A percentile compares a stretch with the other conserved stretches of the same genome.
Evolutionary conservation across 1,140 invertebrate species (phyloP).

Genomic region (Zophobas atratus): DNA sequence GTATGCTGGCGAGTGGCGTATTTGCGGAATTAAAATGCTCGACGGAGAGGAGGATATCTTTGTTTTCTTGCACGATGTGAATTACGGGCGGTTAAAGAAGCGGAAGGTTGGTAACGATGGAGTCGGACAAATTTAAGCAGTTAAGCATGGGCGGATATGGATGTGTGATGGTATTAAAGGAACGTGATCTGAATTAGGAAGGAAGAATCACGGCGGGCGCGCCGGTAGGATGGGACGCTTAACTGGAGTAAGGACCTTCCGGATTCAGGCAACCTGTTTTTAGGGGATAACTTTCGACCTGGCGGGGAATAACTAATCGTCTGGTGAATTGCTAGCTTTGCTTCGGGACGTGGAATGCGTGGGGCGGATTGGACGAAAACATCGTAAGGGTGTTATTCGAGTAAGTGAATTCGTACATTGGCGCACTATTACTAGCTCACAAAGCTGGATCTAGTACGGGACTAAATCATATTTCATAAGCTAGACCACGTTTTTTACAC

Average conservation of each 20-base stretch:
- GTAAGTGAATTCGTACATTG: no score
- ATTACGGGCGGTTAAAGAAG: slow-evolving; percentile 52
- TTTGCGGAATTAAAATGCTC: slow-evolving; percentile 45
- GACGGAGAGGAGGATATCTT: not conserved
- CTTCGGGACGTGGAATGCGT: no score
- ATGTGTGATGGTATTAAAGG: slow-evolving; percentile 65
- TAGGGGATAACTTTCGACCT: not conserved
- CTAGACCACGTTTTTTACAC: no score
- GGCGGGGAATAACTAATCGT: no score
- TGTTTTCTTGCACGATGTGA: slow-evolving; percentile 5
- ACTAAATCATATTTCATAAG: no score
- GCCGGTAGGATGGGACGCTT: not conserved
- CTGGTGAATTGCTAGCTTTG: no score
- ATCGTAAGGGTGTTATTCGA: no score
- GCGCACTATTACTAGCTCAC: no score
- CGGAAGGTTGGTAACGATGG: slow-evolving; percentile 57
- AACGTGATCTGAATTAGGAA: slow-evolving; percentile 64
- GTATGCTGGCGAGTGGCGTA: slow-evolving; percentile 21
- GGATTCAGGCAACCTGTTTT: not conserved
- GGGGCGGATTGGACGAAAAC: no score
- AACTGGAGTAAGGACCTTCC: not conserved
- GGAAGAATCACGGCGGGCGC: slow-evolving; percentile 59
- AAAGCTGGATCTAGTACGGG: no score
- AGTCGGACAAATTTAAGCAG: slow-evolving; percentile 61
- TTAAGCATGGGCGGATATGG: slow-evolving; percentile 61